Evolutionary conservation across 2,888 invertebrate species (phyloP), one percentile per base, ranked within the genome.

Genomic region (Neoaliturus tenellus): DNA sequence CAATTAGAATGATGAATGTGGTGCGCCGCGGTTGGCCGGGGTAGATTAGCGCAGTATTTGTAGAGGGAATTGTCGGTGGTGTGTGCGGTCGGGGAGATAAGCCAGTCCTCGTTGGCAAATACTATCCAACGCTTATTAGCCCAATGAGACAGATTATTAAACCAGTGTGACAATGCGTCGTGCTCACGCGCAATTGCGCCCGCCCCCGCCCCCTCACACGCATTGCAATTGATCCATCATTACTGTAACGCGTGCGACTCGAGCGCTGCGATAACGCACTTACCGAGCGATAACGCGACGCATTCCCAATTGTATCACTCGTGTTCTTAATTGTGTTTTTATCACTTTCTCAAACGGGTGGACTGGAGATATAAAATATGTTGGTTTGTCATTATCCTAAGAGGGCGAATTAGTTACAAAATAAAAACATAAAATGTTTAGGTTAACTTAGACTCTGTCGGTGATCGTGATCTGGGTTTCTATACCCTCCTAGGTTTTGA

Each of bases 21-120:
- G 31, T 4, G 20, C n/a, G 23, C 14, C 5, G 51, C 51, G 23
- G 51, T 55, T 62, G 62, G 62, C 17, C 3, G 28, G 28, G 62
- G 28, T 28, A 62, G 62, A 62, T 62, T 62, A 62, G 62, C 62
- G 28, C 8, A 28, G 62, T 62, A 62, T 62, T 62, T 62, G 62
- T 28, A 25, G 31, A 62, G 62, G 62, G 62, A 62, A 25, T 23
- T 28, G 62, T 62, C 62, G 55, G 55, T n/a, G 28, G 62, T 62
- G 62, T 55, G 55, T 62, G 62, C 31, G 62, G 6, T 12, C 62
- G 5, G 20, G 8, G 62, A 20, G 55, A 62, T 62, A 62, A 62
- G 62, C 28, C 62, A 23, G 14, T 28, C 31, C 25, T 14, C 25
- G 14, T 12, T 23, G 5, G 28, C 62, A 31, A 62, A 62, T 31